Evolutionary conservation across 2,797 vertebrate genomes (phyloP).

Genomic region (Gila robusta): DNA sequence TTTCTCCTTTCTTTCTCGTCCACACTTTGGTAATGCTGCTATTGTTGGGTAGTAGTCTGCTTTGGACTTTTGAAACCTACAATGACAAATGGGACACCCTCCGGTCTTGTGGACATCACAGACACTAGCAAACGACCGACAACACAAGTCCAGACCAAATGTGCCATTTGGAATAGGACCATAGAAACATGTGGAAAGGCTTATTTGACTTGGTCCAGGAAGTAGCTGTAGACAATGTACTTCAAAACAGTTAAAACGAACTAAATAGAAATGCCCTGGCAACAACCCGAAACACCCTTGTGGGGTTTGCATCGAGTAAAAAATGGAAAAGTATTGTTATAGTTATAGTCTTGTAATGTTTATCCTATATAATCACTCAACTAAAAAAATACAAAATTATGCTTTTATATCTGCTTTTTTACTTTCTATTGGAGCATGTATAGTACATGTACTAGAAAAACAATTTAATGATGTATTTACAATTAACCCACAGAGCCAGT

Average conservation of each 20-base stretch:
- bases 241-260: not conserved
- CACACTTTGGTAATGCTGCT: not conserved
- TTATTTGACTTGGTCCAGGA: not conserved
- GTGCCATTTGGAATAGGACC: not conserved
- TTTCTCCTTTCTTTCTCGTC: not conserved
- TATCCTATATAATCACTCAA: not conserved
- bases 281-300: not conserved
- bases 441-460: not conserved
- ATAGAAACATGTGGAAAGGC: not conserved
- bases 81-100: not conserved
- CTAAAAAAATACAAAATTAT: not conserved
- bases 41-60: not conserved
- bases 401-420: not conserved
- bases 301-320: not conserved
- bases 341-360: not conserved
- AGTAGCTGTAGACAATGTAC: not conserved
- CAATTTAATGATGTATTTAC: conserved; percentile 24
- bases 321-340: not conserved
- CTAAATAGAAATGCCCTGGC: not conserved
- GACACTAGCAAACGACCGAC: not conserved
- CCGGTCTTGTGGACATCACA: not conserved
- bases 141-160: not conserved
- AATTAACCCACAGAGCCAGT: conserved; percentile 26
- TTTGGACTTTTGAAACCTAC: not conserved
- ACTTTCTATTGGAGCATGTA: not conserved